Base-by-base conservation (phyloP, 2,113 vertebrate species). In the Nematolebias whitei region DNA sequence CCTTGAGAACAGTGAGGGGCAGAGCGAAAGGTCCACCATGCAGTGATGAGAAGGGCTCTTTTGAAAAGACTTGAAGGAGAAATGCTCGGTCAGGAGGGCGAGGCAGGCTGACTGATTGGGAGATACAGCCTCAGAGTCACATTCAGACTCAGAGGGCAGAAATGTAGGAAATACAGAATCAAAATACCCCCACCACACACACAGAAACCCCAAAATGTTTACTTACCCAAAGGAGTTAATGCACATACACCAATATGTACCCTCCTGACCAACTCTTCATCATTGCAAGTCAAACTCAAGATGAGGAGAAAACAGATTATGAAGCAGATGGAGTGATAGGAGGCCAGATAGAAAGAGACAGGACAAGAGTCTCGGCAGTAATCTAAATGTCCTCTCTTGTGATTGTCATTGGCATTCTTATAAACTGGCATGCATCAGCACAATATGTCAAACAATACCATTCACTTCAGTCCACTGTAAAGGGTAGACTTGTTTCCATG, bases 321-420 rank as follows among this genome's bases (percentile, higher is more conserved):
- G 84, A 85, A 88, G 72, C 67, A 70, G 79, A 85, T 41, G 54
- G 85, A 86, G 82, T 90, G 84, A 89, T 85, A 89, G 79, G 53
- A 82, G 56, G 29, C 54, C 63, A 77, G 78, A 89, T 78, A 76
- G 74, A 77, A 85, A 75, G 85, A 87, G 88, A 87, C 86, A 78
- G 85, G 78, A 82, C 58, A 44, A 72, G 83, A 88, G 84, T 75
- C 82, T 79, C 76, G 71, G 80, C 85, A 76, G 85, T 88, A 84
- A 89, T 90, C 81, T 82, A 85, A 86, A 88, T 84, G 88, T 87
- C 84, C 84, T 89, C 76, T 86, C 83, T 85, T 79, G 79, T 89
- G 84, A 88, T 88, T 92, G 89, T 90, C 85, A 87, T 78, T 87
- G 89, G 79, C 83, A 85, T 86, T 87, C 84, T 84, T 82, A 85